Evolutionary conservation across 2,113 vertebrate genomes (phyloP), one percentile per base, ranked within the genome.

Genomic region (Epinephelus moara): DNA sequence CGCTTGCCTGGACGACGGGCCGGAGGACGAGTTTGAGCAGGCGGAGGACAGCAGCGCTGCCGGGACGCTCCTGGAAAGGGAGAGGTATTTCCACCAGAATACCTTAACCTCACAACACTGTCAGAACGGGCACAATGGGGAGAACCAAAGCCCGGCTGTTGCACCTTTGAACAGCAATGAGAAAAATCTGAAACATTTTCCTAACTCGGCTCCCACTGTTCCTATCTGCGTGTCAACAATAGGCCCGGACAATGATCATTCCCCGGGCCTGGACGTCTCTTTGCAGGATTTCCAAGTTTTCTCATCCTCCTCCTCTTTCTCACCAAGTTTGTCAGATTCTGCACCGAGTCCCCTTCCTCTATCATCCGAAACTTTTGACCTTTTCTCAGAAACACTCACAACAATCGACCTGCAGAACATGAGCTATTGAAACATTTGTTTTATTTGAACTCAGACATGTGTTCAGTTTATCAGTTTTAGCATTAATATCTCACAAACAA

Each of bases 141-240:
- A 97, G 75, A 94, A 94, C 90, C 97, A 95, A 91, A 97, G 93
- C 95, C 95, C 96, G 79, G 91, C 97, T 80, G 96, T 95, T 89
- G 94, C 96, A 77, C 95, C 94, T 95, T 94, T 97, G 95, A 96
- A 94, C 92, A 97, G 96, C 95, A 96, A 97, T 98, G 98, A 98
- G 95, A 99, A 98, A 98, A 97, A 98, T 97, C 93, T 96, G 92
- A 99, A 98, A 98, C 97, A 97, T 98, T 96, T 98, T 95, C 95
- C 96, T 85, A 96, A 96, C 89, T 94, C 96, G 94, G 96, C 98
- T 93, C 97, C 97, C 96, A 97, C 97, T 96, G 97, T 94, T 92
- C 96, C 97, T 53, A 95, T 97, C 94, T 96, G 96, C 94, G 94
- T 94, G 92, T 94, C 97, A 94, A 98, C 97, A 98, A 98, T 97